These are phyloP conservation scores for Hiodon alosoides DNA, from an alignment of 2,113 vertebrate genomes.

Conservation along the genomic window DNA sequence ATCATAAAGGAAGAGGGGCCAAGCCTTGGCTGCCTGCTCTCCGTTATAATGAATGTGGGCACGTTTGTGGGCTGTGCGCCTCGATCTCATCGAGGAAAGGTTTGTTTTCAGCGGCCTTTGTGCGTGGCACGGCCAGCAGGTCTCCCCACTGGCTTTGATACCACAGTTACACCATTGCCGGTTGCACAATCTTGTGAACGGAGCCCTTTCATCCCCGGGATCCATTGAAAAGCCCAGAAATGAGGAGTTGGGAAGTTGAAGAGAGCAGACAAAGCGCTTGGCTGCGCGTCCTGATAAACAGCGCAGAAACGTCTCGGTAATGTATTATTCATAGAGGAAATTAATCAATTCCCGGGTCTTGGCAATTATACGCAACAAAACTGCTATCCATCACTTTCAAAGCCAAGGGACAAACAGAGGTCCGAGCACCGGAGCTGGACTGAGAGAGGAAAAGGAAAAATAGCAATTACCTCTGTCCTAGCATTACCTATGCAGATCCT, in stretches of 20 bases:
- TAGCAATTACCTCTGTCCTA: constrained; percentile 61
- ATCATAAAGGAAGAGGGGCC: neutral
- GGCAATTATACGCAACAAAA: constrained; percentile 62
- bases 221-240: constrained; percentile 37
- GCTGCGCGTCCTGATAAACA: constrained; percentile 49
- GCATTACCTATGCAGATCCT: constrained; percentile 72
- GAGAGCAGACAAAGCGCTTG: constrained; percentile 50
- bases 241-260: constrained; percentile 41
- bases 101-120: constrained; percentile 8
- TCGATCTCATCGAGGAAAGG: constrained; percentile 26
- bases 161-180: constrained; percentile 23
- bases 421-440: constrained; percentile 45
- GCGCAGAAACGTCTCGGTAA: constrained; percentile 46
- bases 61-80: neutral
- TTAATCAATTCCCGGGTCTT: constrained; percentile 50
- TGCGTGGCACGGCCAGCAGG: constrained; percentile 23
- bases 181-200: constrained; percentile 26
- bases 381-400: constrained; percentile 57
- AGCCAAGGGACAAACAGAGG: constrained; percentile 52
- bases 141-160: constrained; percentile 30
- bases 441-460: constrained; percentile 55
- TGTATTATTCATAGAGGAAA: constrained; percentile 51
- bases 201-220: constrained; percentile 28
- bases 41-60: neutral
- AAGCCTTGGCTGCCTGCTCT: neutral